phyloP scores from a whole-genome alignment of 2,888 invertebrate species.

The Harmothoe impar region DNA sequence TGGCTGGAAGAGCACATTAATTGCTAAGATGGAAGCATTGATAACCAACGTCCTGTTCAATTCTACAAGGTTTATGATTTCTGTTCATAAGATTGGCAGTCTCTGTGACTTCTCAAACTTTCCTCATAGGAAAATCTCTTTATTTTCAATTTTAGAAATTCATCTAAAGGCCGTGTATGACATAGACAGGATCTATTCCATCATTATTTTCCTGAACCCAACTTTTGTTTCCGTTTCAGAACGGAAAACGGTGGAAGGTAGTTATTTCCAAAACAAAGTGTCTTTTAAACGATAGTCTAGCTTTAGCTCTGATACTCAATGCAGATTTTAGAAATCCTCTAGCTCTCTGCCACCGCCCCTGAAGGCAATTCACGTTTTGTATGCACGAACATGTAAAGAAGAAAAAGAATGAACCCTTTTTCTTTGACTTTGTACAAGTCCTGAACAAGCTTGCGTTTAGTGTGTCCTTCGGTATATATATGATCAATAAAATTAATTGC shows the following conservation, averaged over 20 bases:
- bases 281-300: not conserved
- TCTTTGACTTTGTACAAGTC: not conserved
- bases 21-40: too few relatives aligned
- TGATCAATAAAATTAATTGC: too few relatives aligned
- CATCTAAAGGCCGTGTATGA: constrained; percentile 52
- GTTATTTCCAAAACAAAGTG: constrained; percentile 47
- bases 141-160: constrained; percentile 56
- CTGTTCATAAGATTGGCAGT: too few relatives aligned
- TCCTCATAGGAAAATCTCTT: constrained; percentile 53
- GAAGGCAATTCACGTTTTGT: not conserved
- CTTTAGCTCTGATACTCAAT: not conserved
- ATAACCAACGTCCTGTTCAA: too few relatives aligned
- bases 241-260: constrained; percentile 61
- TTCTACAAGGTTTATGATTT: too few relatives aligned
- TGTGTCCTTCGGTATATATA: not conserved
- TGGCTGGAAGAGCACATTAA: too few relatives aligned
- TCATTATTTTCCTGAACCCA: constrained; percentile 61
- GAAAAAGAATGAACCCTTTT: not conserved
- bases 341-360: not conserved
- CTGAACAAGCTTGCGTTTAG: not conserved
- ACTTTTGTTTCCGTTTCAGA: constrained; percentile 63
- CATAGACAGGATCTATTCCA: constrained; percentile 32
- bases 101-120: not conserved
- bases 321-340: not conserved
- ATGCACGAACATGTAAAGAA: constrained; percentile 16